These are phyloP conservation scores for Elephas maximus DNA, from an alignment of 2,113 vertebrate species.

Conservation along the genomic window DNA sequence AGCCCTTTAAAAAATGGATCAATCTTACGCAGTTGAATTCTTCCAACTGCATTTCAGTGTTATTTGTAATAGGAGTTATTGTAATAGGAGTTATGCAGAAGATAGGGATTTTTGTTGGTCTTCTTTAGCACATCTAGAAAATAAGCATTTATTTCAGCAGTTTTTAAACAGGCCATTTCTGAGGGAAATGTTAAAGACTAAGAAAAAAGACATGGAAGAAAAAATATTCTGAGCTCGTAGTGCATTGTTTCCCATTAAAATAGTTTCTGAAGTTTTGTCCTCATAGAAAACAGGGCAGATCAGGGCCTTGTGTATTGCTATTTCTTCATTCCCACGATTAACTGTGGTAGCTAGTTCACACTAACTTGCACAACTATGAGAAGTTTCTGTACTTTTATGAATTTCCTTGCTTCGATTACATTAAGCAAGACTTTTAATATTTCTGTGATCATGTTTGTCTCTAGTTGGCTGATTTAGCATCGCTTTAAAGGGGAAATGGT, in stretches of 20 bases:
- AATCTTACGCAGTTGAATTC: slow-evolving; percentile 52
- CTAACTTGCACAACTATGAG: slow-evolving; percentile 47
- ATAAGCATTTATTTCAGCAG: slow-evolving; percentile 1
- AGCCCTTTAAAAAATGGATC: slow-evolving; percentile 41
- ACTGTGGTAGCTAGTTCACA: slow-evolving; percentile 54
- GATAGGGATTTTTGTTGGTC: not conserved
- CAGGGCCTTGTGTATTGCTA: not conserved
- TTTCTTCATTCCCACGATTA: slow-evolving; percentile 37
- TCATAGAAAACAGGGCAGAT: slow-evolving; percentile 37
- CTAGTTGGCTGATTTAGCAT: slow-evolving; percentile 77
- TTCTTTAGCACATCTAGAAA: not conserved
- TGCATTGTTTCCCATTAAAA: slow-evolving; percentile 64
- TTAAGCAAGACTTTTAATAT: slow-evolving; percentile 80
- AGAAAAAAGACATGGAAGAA: slow-evolving; percentile 24
- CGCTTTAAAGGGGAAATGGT: slow-evolving; percentile 79
- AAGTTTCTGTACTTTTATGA: slow-evolving; percentile 57
- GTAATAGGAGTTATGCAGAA: slow-evolving; percentile 37
- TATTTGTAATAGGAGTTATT: slow-evolving; percentile 47
- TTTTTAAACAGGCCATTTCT: slow-evolving; percentile 61
- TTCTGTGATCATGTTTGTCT: slow-evolving; percentile 77
- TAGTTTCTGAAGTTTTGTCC: slow-evolving; percentile 66
- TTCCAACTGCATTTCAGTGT: slow-evolving; percentile 50
- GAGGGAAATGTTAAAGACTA: not conserved
- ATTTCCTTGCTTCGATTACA: slow-evolving; percentile 75
- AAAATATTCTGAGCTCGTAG: slow-evolving; percentile 43